Conservation (phyloP, 1,140 invertebrate genomes). For the Tetramorium parvispinum region DNA sequence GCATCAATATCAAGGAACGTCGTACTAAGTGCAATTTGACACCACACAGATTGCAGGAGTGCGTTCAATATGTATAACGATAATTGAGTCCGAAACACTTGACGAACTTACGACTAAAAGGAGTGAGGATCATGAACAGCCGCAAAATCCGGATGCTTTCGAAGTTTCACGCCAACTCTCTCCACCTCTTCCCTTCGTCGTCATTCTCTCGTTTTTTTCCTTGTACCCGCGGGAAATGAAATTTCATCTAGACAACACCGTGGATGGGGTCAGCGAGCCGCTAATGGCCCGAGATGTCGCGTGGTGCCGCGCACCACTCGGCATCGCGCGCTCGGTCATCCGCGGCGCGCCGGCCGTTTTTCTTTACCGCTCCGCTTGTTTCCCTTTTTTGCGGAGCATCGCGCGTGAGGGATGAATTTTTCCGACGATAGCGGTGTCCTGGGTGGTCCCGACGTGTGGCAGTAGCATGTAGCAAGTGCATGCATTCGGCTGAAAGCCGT, state of each 20-base stretch:
- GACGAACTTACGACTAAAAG: slow-evolving; percentile 5
- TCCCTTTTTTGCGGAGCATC: slow-evolving; percentile 6
- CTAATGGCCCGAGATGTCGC: slow-evolving; percentile 63
- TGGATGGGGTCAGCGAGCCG: slow-evolving; percentile 49
- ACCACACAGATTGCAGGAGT: background rate
- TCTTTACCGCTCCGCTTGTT: slow-evolving; percentile 54
- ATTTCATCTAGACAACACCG: slow-evolving; percentile 57
- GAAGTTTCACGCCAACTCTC: slow-evolving; percentile 19
- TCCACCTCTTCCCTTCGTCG: background rate
- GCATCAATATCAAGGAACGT: background rate
- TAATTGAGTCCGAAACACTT: background rate
- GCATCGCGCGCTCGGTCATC: slow-evolving; percentile 37
- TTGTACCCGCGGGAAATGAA: slow-evolving; percentile 40
- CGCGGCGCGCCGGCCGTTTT: slow-evolving; percentile 52
- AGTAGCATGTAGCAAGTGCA: background rate
- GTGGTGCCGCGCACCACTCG: slow-evolving; percentile 9
- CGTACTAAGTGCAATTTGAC: background rate
- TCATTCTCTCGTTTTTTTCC: background rate
- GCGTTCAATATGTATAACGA: background rate
- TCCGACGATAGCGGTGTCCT: slow-evolving; percentile 5
- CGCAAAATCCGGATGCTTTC: slow-evolving; percentile 23
- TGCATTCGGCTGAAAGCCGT: slow-evolving; percentile 13
- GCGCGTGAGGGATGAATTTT: slow-evolving; percentile 59
- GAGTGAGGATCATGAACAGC: background rate
- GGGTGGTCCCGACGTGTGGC: background rate